Percentiles rank a stretch among this genome's conserved stretches.
Conservation (phyloP, 2,797 vertebrate species). For the Anas acuta region DNA sequence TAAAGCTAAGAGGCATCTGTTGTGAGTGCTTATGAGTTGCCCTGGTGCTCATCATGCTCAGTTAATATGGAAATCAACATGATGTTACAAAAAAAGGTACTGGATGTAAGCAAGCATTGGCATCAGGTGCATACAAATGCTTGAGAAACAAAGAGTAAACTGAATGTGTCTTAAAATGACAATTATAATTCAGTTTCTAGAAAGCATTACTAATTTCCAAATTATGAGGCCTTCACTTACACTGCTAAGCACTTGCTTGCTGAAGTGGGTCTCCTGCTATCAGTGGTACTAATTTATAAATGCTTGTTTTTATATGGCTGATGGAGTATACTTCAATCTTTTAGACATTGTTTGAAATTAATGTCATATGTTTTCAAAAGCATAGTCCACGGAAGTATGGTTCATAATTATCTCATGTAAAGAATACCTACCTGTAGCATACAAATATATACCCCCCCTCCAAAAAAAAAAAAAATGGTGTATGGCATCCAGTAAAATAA, state of each 20-base stretch:
- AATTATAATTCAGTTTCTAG: not conserved
- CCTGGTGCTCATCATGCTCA: not conserved
- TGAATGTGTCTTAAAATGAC: not conserved
- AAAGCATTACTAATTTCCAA: not conserved
- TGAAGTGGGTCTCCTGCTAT: not conserved
- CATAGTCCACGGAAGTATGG: not conserved
- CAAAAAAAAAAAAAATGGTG: not conserved
- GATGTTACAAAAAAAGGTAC: not conserved
- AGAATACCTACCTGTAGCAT: not conserved
- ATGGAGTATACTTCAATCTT: not conserved
- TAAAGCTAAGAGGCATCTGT: not conserved
- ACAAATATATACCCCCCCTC: too few species aligned
- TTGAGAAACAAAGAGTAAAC: not conserved
- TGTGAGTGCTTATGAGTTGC: not conserved
- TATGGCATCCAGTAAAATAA: not conserved
- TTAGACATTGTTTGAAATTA: not conserved
- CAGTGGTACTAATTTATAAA: not conserved
- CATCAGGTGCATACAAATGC: not conserved
- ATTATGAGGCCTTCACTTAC: not conserved
- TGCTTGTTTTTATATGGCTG: not conserved
- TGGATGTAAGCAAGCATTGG: not conserved
- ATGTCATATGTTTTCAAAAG: not conserved
- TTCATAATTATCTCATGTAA: not conserved
- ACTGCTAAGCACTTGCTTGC: not conserved
- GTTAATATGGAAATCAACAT: not conserved